Base-by-base conservation (phyloP, 2,888 invertebrate species). In the Andrena bucephala region DNA sequence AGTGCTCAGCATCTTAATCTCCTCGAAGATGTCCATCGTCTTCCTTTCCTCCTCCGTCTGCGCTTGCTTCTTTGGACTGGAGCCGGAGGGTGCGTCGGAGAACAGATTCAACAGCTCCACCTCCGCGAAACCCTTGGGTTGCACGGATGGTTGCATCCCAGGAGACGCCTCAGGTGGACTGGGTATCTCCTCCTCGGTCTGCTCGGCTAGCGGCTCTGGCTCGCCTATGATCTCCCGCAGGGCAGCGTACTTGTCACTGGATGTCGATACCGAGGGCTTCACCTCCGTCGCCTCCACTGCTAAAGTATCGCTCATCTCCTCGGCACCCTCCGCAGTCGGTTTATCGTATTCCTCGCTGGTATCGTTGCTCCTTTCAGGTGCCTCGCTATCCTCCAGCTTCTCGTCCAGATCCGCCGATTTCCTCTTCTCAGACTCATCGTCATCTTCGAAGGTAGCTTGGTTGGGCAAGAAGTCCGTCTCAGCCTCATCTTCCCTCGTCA, bases 221-320 rank as follows among this genome's bases (percentile, higher is more conserved):
- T 94, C 92, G 52, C 92, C 92, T 52, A 97, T 97, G 13, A 96
- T 96, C 91, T 97, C 97, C 0, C 98, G 95, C 68, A 98, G 93
- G 0, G 98, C 98, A 0, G 98, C 98, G 92, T 98, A 98, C 89
- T 96, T 96, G 93, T 97, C 97, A 85, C 95, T 95, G n/a, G 95
- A 94, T 72, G 94, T 94, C 0, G 95, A 94, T 27, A 94, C 93
- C 13, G 94, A 94, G 87, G 94, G 94, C 77, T 95, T 95, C 4
- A 89, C 92, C 84, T 95, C 95, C 0, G 89, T 81, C 33, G 95
- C 95, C 2, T 94, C 93, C 4, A 71, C 57, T 2, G 70, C 69
- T 7, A 88, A 0, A 93, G 85, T 60, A 6, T 65, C 80, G 16
- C 63, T 86, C 1, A 66, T 62, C 10, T 89, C 89, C 0, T 86